Evolutionary conservation across 2,797 vertebrate species (phyloP).

Genomic region (Dicrostonyx torquatus): DNA sequence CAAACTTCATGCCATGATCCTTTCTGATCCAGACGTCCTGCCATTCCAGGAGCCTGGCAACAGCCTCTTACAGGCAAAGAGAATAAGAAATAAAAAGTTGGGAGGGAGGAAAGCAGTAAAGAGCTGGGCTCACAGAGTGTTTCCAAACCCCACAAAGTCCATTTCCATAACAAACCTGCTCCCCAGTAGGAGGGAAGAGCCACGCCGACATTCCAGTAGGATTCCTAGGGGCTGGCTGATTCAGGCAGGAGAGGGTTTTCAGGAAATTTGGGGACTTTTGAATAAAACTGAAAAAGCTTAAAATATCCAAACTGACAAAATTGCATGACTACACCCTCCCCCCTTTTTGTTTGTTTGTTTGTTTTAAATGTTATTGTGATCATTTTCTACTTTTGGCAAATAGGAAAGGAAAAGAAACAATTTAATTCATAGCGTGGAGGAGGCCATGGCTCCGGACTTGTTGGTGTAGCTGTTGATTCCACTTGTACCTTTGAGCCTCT

Average conservation of each 20-base stretch:
- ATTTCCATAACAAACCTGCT: neutral
- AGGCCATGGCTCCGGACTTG: constrained; percentile 59
- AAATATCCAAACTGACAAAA: neutral
- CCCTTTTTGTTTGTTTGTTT: neutral
- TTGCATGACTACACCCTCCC: neutral
- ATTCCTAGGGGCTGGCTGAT: neutral
- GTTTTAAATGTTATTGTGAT: neutral
- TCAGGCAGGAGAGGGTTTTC: neutral
- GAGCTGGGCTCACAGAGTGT: neutral
- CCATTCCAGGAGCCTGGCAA: neutral
- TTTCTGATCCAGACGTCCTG: neutral
- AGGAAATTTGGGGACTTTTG: neutral
- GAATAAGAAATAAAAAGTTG: neutral
- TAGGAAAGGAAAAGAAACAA: neutral
- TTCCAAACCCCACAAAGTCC: neutral
- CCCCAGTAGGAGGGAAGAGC: neutral
- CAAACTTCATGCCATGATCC: neutral
- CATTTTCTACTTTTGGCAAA: constrained; percentile 3
- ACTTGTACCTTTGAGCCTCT: constrained; percentile 77
- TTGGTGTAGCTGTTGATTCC: constrained; percentile 65
- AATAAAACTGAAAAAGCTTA: neutral
- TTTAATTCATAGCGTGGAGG: constrained; percentile 44
- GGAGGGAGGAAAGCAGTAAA: neutral
- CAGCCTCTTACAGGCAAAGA: neutral
- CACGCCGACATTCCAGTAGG: neutral